These are phyloP conservation scores for Trichogramma evanescens DNA, from an alignment of 2,888 invertebrate species.

Conservation along the genomic window DNA sequence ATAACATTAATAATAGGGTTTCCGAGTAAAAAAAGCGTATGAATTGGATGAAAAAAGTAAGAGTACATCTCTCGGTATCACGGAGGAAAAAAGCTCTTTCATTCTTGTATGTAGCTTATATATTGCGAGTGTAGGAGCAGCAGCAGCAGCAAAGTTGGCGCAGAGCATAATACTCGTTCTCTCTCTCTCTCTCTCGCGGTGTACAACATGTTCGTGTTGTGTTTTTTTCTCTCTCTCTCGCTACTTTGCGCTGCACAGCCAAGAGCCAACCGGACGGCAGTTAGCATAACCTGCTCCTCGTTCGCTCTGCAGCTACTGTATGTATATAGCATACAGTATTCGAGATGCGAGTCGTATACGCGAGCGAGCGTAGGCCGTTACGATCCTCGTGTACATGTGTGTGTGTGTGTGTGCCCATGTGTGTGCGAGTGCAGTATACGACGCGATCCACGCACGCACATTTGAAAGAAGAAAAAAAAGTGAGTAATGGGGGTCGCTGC, in stretches of 20 bases:
- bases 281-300: conserved; percentile 43
- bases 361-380: neutral
- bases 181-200: neutral
- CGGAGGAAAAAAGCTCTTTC: too few relatives aligned
- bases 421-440: conserved; percentile 1
- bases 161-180: too few relatives aligned
- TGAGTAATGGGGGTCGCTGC: conserved; percentile 11
- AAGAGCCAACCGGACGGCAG: conserved; percentile 24
- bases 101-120: too few relatives aligned
- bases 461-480: neutral
- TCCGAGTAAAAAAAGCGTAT: too few relatives aligned
- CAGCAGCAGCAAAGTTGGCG: too few relatives aligned
- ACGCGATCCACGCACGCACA: neutral
- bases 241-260: neutral
- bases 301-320: conserved; percentile 9
- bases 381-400: neutral
- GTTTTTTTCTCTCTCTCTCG: conserved; percentile 4
- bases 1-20: too few relatives aligned
- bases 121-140: too few relatives aligned
- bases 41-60: too few relatives aligned
- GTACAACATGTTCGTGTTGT: too few relatives aligned
- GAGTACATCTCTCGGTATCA: too few relatives aligned
- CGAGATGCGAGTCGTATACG: neutral
- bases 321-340: conserved; percentile 5
- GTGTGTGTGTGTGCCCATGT: neutral